Conservation (phyloP, 2,797 vertebrate genomes). For the Clarias platycephalus region DNA sequence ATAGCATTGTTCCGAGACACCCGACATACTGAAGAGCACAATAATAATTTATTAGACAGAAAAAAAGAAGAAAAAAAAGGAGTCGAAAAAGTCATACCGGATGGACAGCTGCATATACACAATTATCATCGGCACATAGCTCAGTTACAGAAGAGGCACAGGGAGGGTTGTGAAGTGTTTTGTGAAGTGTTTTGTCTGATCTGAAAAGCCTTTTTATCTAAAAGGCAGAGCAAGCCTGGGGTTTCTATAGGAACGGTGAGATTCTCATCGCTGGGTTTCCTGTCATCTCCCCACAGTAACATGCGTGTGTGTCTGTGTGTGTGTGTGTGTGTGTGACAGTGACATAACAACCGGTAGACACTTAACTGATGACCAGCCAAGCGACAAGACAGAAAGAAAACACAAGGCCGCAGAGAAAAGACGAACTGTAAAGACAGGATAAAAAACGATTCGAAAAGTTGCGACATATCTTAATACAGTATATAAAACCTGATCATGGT, state of each 20-base stretch:
- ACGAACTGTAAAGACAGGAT: neutral
- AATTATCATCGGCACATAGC: neutral
- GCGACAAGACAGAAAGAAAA: slow-evolving; percentile 70
- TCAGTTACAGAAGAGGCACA: slow-evolving; percentile 5
- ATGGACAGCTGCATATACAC: neutral
- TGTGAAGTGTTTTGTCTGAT: slow-evolving; percentile 29
- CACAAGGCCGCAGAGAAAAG: slow-evolving; percentile 28
- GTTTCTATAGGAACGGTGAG: slow-evolving; percentile 71
- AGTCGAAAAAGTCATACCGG: neutral
- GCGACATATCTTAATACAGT: too few relatives aligned
- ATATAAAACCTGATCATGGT: neutral
- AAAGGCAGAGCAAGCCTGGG: slow-evolving; percentile 65
- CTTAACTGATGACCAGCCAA: slow-evolving; percentile 71
- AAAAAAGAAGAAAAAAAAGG: neutral
- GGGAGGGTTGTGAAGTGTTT: neutral
- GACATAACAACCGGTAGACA: slow-evolving; percentile 76
- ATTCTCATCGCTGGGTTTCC: slow-evolving; percentile 72
- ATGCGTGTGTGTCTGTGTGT: slow-evolving; percentile 50
- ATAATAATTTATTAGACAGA: neutral
- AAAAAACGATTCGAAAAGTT: slow-evolving; percentile 1
- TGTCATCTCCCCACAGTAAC: slow-evolving; percentile 72
- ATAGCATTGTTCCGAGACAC: neutral
- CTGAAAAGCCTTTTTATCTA: slow-evolving; percentile 50
- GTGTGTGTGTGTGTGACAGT: slow-evolving; percentile 59
- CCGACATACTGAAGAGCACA: neutral